These are phyloP conservation scores for Limnephilus auricula DNA, from an alignment of 2,888 invertebrate species.

Conservation along the genomic window DNA sequence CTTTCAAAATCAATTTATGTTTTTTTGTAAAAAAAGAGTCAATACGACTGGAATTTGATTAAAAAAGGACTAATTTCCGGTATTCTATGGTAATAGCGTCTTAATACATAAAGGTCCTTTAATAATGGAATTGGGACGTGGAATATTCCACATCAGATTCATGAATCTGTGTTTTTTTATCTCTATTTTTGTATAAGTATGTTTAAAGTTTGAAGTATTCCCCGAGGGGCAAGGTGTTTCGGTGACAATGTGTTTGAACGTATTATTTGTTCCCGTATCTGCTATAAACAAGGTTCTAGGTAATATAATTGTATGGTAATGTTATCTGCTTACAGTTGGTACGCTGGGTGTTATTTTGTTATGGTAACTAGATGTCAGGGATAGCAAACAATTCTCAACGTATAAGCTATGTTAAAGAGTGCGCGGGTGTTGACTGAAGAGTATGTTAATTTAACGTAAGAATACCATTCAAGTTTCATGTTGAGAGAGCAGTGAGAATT, in stretches of 20 bases:
- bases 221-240: background rate
- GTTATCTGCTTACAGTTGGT: background rate
- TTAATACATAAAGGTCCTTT: background rate
- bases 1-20: too few relatives aligned
- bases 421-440: background rate
- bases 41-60: too few relatives aligned
- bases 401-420: background rate
- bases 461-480: background rate
- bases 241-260: background rate
- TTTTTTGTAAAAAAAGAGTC: too few relatives aligned
- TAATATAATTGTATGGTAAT: constrained; percentile 2
- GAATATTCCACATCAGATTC: background rate
- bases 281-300: background rate
- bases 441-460: background rate
- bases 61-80: too few relatives aligned
- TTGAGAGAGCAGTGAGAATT: background rate
- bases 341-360: background rate
- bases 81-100: too few relatives aligned
- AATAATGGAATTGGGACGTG: background rate
- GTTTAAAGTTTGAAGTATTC: background rate
- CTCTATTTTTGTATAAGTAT: background rate
- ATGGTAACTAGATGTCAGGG: background rate
- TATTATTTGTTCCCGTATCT: background rate
- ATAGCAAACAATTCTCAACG: background rate
- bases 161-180: background rate